phyloP scores from a whole-genome alignment of 37 sponge, comb jelly and placozoan species.

The Cliona cf. orientalis region DNA sequence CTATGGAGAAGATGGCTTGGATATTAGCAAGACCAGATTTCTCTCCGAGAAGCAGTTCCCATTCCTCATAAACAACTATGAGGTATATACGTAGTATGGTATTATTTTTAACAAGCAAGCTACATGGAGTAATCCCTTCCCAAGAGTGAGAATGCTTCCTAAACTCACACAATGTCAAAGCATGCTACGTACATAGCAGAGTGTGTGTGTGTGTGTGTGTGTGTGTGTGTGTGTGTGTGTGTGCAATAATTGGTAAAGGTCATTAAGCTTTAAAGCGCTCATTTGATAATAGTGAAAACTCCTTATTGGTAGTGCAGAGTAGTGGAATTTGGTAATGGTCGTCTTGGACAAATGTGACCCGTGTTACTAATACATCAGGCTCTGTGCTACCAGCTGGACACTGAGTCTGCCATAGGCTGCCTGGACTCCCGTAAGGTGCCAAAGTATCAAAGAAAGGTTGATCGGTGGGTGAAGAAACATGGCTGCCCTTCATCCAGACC shows the following conservation, averaged over 20 bases:
- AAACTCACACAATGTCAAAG: not conserved
- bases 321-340: too few species aligned
- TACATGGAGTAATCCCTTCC: too few species aligned
- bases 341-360: not conserved
- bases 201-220: too few species aligned
- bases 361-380: conserved; percentile 35
- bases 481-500: not conserved
- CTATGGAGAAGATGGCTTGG: conserved; percentile 96
- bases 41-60: conserved; percentile 70
- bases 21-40: conserved; percentile 76
- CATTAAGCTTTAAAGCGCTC: too few species aligned
- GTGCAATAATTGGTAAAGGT: too few species aligned
- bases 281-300: too few species aligned
- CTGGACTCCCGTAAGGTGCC: conserved; percentile 37
- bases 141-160: too few species aligned
- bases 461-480: conserved; percentile 52
- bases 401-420: conserved; percentile 30
- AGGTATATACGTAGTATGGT: too few species aligned
- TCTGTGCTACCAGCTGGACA: conserved; percentile 43
- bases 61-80: conserved; percentile 79
- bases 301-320: too few species aligned
- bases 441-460: conserved; percentile 67
- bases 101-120: too few species aligned
- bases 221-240: not conserved
- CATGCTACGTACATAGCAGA: too few species aligned